These are phyloP conservation scores for Prietella phreatophila DNA, from an alignment of 2,113 vertebrate genomes.

Conservation along the genomic window DNA sequence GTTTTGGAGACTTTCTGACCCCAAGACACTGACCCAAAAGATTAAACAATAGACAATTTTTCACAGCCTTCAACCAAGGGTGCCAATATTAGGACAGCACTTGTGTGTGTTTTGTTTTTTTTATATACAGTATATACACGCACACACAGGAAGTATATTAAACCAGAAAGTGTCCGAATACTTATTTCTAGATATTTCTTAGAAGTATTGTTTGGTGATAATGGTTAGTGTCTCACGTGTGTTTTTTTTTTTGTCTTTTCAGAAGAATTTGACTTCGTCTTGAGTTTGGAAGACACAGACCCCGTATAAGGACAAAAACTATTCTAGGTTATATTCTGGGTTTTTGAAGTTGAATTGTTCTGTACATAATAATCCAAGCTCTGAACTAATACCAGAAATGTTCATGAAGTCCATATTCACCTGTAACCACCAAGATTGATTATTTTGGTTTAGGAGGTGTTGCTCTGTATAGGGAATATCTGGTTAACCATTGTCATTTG, in stretches of 20 bases:
- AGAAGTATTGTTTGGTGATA: background rate
- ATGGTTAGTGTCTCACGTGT: background rate
- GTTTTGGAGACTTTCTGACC: too few relatives aligned
- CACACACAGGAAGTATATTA: background rate
- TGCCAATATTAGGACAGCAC: too few relatives aligned
- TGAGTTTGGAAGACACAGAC: conserved; percentile 83
- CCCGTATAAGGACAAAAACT: conserved; percentile 52
- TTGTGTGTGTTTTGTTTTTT: too few relatives aligned
- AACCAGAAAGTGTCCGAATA: background rate
- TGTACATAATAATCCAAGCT: background rate
- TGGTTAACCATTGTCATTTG: background rate
- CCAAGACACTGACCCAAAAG: too few relatives aligned
- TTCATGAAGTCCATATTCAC: background rate
- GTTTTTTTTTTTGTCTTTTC: conserved; percentile 57
- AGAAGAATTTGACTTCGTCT: conserved; percentile 92
- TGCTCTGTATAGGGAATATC: background rate
- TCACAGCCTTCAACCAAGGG: too few relatives aligned
- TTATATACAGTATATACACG: too few relatives aligned
- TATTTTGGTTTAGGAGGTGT: background rate
- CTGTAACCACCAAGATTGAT: background rate
- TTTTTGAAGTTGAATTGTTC: too few relatives aligned
- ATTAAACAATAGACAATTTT: too few relatives aligned
- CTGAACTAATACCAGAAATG: background rate
- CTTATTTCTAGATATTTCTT: background rate
- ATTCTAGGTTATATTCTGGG: background rate